Evolutionary conservation across 64 coral and sea anemone genomes (phyloP).

Genomic region (Cladopsammia gracilis): DNA sequence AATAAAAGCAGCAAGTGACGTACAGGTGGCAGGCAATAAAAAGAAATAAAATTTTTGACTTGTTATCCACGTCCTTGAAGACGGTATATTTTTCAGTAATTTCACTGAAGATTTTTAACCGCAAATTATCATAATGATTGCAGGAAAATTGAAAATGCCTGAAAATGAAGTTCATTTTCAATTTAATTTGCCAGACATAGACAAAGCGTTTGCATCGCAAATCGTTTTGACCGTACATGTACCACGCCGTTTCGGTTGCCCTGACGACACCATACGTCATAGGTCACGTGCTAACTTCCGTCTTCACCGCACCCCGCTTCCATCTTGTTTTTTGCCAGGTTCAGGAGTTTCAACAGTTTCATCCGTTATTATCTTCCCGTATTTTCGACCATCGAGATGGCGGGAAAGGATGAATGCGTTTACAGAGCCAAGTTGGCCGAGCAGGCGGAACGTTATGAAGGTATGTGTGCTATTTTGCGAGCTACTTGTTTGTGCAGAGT

Average conservation of each 20-base stretch:
- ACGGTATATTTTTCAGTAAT: too few species aligned
- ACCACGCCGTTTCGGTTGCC: slow-evolving; percentile 9
- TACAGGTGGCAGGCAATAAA: too few species aligned
- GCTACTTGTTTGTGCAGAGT: neutral
- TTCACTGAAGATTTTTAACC: too few species aligned
- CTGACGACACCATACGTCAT: neutral
- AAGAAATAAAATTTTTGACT: too few species aligned
- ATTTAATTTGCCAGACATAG: too few species aligned
- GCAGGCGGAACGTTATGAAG: slow-evolving; percentile 97
- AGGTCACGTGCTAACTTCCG: neutral
- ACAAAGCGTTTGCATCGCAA: too few species aligned
- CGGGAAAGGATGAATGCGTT: slow-evolving; percentile 77
- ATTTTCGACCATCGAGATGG: slow-evolving; percentile 73
- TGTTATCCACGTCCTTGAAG: too few species aligned
- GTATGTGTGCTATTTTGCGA: slow-evolving; percentile 17
- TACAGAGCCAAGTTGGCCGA: slow-evolving; percentile 92
- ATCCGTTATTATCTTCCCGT: slow-evolving; percentile 29
- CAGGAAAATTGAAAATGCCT: too few species aligned
- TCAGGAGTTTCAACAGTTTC: neutral
- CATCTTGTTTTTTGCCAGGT: slow-evolving; percentile 20
- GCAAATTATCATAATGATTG: too few species aligned
- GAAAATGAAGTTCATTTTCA: too few species aligned
- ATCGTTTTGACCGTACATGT: too few species aligned
- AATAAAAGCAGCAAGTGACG: too few species aligned
- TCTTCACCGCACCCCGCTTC: slow-evolving; percentile 36